Percentiles rank a stretch among this genome's conserved stretches.
phyloP scores from a whole-genome alignment of 23 tunicate species.

The Trididemnum miniatum region DNA sequence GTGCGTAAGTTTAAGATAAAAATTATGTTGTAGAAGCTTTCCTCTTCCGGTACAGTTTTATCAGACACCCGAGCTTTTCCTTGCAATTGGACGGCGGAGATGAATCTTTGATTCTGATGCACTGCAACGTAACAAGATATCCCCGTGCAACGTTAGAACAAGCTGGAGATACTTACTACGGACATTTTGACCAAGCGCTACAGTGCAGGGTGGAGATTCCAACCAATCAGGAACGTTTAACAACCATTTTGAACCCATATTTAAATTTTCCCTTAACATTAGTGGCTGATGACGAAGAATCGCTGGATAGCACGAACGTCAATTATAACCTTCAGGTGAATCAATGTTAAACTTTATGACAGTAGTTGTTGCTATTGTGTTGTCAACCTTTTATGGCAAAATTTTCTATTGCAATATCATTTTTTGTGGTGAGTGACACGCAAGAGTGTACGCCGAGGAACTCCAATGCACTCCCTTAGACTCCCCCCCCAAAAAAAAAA shows the following conservation, averaged over 20 bases:
- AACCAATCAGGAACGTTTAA: neutral
- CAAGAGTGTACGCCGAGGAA: too few species aligned
- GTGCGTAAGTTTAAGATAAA: too few species aligned
- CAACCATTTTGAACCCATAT: constrained; percentile 37
- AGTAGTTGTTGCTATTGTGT: too few species aligned
- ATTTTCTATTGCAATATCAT: too few species aligned
- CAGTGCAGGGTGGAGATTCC: constrained; percentile 43
- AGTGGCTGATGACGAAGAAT: neutral
- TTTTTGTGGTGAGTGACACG: too few species aligned
- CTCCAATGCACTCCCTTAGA: too few species aligned
- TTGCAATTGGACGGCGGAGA: constrained; percentile 33
- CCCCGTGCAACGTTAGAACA: constrained; percentile 7
- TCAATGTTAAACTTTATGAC: too few species aligned
- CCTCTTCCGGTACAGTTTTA: constrained; percentile 21
- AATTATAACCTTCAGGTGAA: constrained; percentile 25
- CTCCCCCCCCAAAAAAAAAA: too few species aligned
- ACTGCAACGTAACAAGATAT: constrained; percentile 34
- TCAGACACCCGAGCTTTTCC: constrained; percentile 1
- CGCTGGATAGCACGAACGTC: neutral
- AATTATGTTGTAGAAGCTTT: constrained; percentile 37
- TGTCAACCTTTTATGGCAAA: too few species aligned
- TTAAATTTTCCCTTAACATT: constrained; percentile 34
- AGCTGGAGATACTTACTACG: constrained; percentile 10
- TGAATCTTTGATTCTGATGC: constrained; percentile 49
- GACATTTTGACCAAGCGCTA: constrained; percentile 13